A percentile compares a stretch with the other conserved stretches of the same genome.
Conservation (phyloP, 2,888 invertebrate species). For the Mylabris sibirica region DNA sequence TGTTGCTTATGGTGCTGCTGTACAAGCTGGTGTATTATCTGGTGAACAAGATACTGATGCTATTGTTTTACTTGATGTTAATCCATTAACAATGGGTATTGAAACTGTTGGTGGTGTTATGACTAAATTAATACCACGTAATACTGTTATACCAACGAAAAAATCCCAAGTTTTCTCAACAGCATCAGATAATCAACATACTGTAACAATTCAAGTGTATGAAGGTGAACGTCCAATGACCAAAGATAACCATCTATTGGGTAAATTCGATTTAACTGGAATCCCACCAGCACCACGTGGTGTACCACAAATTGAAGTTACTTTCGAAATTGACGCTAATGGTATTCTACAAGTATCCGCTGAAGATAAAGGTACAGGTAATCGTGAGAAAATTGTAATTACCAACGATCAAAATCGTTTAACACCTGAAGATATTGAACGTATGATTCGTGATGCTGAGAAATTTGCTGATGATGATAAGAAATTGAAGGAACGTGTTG, state of each 20-base stretch:
- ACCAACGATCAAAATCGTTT: constrained; percentile 96
- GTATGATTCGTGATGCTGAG: constrained; percentile 99
- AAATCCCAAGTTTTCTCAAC: constrained; percentile 99
- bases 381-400: constrained; percentile 98
- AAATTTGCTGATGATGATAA: constrained; percentile 99
- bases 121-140: constrained; percentile 97
- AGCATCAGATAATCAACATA: constrained; percentile 98
- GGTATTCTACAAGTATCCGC: constrained; percentile 96
- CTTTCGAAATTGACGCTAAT: constrained; percentile 94
- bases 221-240: constrained; percentile 99
- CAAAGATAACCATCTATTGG: constrained; percentile 97
- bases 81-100: constrained; percentile 98
- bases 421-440: constrained; percentile 97
- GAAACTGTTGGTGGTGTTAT: constrained; percentile 99
- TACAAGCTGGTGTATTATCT: constrained; percentile 97
- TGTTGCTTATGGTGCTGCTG: constrained; percentile 98
- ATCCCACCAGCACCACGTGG: constrained; percentile 95
- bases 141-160: constrained; percentile 99
- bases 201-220: constrained; percentile 97
- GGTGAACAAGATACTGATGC: constrained; percentile 98
- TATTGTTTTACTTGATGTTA: constrained; percentile 95
- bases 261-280: constrained; percentile 97
- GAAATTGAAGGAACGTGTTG: constrained; percentile 93
- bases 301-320: constrained; percentile 93
- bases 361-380: constrained; percentile 99